Evolutionary conservation across 2,797 vertebrate genomes (phyloP).

Genomic region (Chromis chromis): DNA sequence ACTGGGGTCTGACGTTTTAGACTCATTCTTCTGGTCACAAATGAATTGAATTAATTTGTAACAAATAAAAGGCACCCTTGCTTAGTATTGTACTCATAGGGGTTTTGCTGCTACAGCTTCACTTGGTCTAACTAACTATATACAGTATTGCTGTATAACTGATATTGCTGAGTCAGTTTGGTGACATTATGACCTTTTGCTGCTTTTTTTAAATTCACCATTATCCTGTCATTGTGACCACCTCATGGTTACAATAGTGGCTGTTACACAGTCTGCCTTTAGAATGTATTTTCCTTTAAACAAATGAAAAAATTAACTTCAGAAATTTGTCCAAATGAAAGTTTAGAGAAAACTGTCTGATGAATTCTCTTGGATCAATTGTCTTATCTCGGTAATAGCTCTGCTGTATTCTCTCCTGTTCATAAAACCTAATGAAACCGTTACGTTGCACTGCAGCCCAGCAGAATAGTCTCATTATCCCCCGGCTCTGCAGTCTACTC

Average conservation of each 20-base stretch:
- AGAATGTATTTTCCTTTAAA: neutral
- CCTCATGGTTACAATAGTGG: no score
- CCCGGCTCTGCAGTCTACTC: constrained; percentile 2
- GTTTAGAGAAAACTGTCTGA: neutral
- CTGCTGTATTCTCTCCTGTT: neutral
- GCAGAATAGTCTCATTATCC: neutral
- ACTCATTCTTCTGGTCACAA: neutral
- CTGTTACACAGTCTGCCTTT: neutral
- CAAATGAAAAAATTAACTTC: neutral
- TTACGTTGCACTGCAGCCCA: neutral
- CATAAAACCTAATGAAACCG: neutral
- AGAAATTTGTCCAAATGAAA: neutral
- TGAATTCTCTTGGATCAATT: neutral
- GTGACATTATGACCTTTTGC: neutral
- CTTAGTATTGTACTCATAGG: no score
- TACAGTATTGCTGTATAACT: neutral
- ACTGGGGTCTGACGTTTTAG: no score
- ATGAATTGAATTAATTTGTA: neutral
- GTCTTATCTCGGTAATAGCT: neutral
- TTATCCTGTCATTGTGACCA: neutral
- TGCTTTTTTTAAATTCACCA: neutral
- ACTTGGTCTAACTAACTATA: neutral
- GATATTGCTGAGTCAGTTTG: neutral
- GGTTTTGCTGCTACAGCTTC: neutral
- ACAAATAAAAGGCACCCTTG: no score